Evolutionary conservation across 2,888 invertebrate genomes (phyloP).

Genomic region (Rhodophaea formosa): DNA sequence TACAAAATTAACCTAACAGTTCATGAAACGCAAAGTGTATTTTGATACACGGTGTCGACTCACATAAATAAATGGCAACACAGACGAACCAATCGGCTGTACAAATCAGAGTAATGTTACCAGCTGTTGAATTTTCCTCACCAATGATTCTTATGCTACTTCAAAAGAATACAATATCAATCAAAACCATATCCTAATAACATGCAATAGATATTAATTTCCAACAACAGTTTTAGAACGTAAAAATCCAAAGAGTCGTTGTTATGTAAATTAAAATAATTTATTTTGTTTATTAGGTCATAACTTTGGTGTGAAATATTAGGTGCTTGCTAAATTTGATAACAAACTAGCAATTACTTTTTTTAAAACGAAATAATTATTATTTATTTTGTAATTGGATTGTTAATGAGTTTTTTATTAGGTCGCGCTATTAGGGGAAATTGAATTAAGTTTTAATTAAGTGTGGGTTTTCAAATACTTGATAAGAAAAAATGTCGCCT

Average conservation of each 20-base stretch:
- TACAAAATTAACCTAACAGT: not conserved
- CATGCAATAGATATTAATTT: constrained; percentile 11
- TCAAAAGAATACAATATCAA: constrained; percentile 5
- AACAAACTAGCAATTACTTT: constrained; percentile 11
- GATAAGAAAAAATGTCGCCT: not conserved
- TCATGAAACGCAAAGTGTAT: not conserved
- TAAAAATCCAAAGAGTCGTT: constrained; percentile 15
- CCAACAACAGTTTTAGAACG: not conserved
- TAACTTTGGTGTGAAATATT: constrained; percentile 13
- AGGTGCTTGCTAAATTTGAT: constrained; percentile 6
- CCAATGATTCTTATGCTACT: constrained; percentile 6
- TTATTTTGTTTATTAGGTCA: constrained; percentile 14
- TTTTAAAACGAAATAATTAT: constrained; percentile 1
- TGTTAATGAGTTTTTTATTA: not conserved
- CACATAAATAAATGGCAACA: constrained; percentile 17
- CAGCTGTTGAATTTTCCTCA: constrained; percentile 14
- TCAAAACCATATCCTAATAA: constrained; percentile 14
- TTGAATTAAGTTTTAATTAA: not conserved
- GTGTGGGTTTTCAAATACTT: not conserved
- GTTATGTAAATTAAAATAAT: constrained; percentile 17
- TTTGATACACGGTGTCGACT: constrained; percentile 7
- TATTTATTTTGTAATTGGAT: constrained; percentile 1
- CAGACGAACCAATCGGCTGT: constrained; percentile 17
- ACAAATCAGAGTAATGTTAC: constrained; percentile 14
- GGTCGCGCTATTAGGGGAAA: not conserved